phyloP scores from a whole-genome alignment of 2,113 vertebrate genomes.

The Zeus faber region DNA sequence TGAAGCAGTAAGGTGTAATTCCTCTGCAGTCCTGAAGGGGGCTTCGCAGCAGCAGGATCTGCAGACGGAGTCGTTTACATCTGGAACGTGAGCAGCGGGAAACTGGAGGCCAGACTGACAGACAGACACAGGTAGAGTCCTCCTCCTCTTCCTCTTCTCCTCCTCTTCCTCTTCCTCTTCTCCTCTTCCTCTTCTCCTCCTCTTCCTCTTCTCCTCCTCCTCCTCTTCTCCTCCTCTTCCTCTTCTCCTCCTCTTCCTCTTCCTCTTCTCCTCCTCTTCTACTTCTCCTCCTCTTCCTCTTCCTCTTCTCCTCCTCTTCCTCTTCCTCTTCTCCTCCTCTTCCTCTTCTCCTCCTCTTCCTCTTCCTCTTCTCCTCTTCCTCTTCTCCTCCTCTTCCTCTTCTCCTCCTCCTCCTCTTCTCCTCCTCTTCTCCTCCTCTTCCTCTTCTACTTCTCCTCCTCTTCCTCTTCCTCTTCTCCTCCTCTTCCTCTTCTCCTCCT shows the following conservation, averaged over 20 bases:
- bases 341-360: too few species aligned
- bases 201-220: neutral
- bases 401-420: neutral
- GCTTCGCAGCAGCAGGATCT: conserved; percentile 79
- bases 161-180: neutral
- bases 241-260: neutral
- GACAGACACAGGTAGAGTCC: conserved; percentile 78
- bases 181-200: neutral
- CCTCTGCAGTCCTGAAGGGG: conserved; percentile 77
- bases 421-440: neutral
- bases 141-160: too few species aligned
- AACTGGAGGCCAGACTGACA: conserved; percentile 73
- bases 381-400: neutral
- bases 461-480: neutral
- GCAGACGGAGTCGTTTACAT: conserved; percentile 81
- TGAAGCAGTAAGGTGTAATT: neutral
- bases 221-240: neutral
- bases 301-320: too few species aligned
- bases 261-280: too few species aligned
- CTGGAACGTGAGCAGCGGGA: conserved; percentile 77
- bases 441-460: neutral
- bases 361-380: neutral
- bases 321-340: neutral
- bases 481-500: neutral
- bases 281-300: too few species aligned